Evolutionary conservation across 2,113 vertebrate genomes (phyloP).

Genomic region (Paramormyrops kingsleyae): DNA sequence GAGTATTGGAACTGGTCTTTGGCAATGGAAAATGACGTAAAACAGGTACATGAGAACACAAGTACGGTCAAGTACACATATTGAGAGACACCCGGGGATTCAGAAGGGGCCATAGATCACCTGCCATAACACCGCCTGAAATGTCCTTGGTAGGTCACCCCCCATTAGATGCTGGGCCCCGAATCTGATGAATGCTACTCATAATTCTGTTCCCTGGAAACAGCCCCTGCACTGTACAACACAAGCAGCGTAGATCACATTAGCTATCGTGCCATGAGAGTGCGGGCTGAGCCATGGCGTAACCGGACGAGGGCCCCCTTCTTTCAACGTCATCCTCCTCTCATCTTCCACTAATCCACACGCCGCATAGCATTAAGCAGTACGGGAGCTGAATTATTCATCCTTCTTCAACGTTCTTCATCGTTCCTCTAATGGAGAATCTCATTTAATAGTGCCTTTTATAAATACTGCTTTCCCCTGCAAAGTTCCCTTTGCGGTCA

Average conservation of each 20-base stretch:
- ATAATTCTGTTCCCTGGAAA: conserved; percentile 52
- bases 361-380: background rate
- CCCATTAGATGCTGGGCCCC: conserved; percentile 37
- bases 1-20: too few species aligned
- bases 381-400: background rate
- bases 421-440: background rate
- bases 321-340: background rate
- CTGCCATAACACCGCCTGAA: conserved; percentile 61
- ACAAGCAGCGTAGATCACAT: conserved; percentile 57
- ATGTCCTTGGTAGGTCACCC: conserved; percentile 63
- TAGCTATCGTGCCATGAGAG: conserved; percentile 47
- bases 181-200: conserved; percentile 53
- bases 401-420: background rate
- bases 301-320: background rate
- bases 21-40: too few species aligned
- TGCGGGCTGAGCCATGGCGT: background rate
- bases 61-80: too few species aligned
- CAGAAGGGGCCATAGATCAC: conserved; percentile 59
- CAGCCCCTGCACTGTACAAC: conserved; percentile 47
- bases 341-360: background rate
- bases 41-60: too few species aligned
- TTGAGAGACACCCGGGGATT: background rate
- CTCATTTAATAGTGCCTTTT: background rate
- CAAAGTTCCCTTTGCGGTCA: background rate
- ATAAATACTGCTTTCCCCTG: background rate